A percentile compares a stretch with the other conserved stretches of the same genome.
Evolutionary conservation across 92 coral and sea anemone species (phyloP).

Genomic region (Plumapathes pennacea): DNA sequence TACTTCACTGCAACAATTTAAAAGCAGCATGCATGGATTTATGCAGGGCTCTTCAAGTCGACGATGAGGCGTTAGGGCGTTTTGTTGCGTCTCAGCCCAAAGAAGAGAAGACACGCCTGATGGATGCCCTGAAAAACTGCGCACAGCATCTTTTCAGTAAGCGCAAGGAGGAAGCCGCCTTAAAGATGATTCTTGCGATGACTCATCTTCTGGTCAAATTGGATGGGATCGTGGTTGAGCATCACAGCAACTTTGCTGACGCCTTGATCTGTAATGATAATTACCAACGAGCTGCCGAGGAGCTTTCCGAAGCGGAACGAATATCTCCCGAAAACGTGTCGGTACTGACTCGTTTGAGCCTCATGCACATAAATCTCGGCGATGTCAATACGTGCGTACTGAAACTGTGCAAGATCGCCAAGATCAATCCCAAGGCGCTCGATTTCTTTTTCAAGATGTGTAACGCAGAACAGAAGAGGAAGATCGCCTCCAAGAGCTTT

Average conservation of each 20-base stretch:
- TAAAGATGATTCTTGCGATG: slow-evolving; percentile 64
- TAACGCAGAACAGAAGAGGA: slow-evolving; percentile 59
- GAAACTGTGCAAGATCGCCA: slow-evolving; percentile 64
- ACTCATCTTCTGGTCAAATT: slow-evolving; percentile 68
- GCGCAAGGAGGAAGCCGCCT: slow-evolving; percentile 54
- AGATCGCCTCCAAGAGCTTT: too few relatives aligned
- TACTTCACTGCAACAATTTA: slow-evolving; percentile 13
- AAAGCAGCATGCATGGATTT: slow-evolving; percentile 64
- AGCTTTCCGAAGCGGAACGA: slow-evolving; percentile 62
- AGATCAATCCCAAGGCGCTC: slow-evolving; percentile 60
- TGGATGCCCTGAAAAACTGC: slow-evolving; percentile 66
- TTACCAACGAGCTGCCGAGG: slow-evolving; percentile 70
- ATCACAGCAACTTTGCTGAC: slow-evolving; percentile 80
- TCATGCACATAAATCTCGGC: slow-evolving; percentile 70
- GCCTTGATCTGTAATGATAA: slow-evolving; percentile 70
- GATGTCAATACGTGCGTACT: slow-evolving; percentile 52
- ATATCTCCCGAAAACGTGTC: slow-evolving; percentile 67
- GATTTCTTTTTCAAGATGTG: slow-evolving; percentile 54
- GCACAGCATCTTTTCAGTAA: slow-evolving; percentile 72
- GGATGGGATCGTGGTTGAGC: slow-evolving; percentile 41
- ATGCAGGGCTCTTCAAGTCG: slow-evolving; percentile 52
- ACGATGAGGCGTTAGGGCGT: slow-evolving; percentile 46
- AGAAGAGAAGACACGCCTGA: slow-evolving; percentile 31
- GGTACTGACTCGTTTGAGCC: slow-evolving; percentile 71
- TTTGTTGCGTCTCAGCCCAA: slow-evolving; percentile 63